Conservation (phyloP, 2,888 invertebrate species). For the Epinotia ramella region DNA sequence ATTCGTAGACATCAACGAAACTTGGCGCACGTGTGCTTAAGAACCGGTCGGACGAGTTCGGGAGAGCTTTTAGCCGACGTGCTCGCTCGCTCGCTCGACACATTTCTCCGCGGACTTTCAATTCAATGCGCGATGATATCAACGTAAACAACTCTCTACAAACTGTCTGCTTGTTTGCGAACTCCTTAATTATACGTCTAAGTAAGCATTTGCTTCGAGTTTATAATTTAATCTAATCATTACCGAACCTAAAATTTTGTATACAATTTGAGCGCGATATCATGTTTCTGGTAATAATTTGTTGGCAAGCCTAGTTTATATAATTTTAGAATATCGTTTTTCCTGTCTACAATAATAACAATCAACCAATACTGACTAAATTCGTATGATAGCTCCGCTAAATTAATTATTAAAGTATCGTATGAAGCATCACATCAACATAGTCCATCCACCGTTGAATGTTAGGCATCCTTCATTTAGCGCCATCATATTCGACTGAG, state of each 20-base stretch:
- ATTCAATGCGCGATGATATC: conserved; percentile 25
- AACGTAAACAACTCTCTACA: conserved; percentile 3
- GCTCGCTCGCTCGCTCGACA: conserved; percentile 27
- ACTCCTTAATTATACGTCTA: not conserved
- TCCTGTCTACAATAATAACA: too few relatives aligned
- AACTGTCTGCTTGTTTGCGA: not conserved
- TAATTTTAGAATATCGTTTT: too few relatives aligned
- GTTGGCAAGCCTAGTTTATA: not conserved
- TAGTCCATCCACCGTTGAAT: too few relatives aligned
- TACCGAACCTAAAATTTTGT: not conserved
- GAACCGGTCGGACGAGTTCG: conserved; percentile 42
- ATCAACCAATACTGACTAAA: too few relatives aligned
- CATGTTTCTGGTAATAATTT: not conserved
- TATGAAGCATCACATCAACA: too few relatives aligned
- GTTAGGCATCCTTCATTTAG: too few relatives aligned
- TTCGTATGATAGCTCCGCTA: too few relatives aligned
- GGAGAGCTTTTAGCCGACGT: conserved; percentile 24
- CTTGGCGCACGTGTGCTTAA: conserved; percentile 43
- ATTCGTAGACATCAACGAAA: conserved; percentile 40
- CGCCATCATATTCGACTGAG: too few relatives aligned
- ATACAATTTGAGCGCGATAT: not conserved
- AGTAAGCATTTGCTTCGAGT: not conserved
- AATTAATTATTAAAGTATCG: too few relatives aligned
- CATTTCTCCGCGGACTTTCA: conserved; percentile 39
- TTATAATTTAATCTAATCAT: not conserved